Conservation (phyloP, 2,113 vertebrate genomes). For the Siniperca knerii region DNA sequence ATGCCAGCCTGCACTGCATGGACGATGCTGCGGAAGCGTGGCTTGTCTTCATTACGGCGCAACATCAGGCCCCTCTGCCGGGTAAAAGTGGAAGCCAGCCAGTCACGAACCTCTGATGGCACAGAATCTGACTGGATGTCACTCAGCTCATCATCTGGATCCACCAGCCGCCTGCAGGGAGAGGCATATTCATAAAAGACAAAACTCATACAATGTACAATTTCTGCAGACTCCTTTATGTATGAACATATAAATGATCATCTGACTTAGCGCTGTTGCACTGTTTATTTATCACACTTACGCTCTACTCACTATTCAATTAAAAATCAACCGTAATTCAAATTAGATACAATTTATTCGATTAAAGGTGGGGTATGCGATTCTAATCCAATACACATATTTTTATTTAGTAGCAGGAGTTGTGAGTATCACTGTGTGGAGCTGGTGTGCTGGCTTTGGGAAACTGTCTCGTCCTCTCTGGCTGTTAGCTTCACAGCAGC, state of each 20-base stretch:
- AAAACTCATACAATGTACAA: not conserved
- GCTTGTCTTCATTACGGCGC: slow-evolving; percentile 91
- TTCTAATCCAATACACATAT: no score
- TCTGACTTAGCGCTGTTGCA: no score
- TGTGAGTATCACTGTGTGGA: no score
- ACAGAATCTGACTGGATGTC: slow-evolving; percentile 94
- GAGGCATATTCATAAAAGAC: not conserved
- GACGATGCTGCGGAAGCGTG: slow-evolving; percentile 94
- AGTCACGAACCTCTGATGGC: slow-evolving; percentile 96
- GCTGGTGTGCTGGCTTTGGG: no score
- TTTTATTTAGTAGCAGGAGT: no score
- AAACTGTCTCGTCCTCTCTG: no score
- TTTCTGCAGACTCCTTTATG: not conserved
- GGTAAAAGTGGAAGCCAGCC: slow-evolving; percentile 96
- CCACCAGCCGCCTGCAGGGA: slow-evolving; percentile 86
- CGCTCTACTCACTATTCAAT: no score
- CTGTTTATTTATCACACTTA: no score
- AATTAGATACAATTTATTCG: no score
- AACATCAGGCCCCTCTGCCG: slow-evolving; percentile 93
- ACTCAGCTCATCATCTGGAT: slow-evolving; percentile 94
- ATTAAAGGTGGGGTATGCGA: no score
- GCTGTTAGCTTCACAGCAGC: no score
- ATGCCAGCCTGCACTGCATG: slow-evolving; percentile 97
- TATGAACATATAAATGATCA: not conserved
- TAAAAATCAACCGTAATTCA: no score